Evolutionary conservation across 1,140 invertebrate genomes (phyloP), one percentile per base, ranked within the genome.

Genomic region (Trypoxylus dichotomus): DNA sequence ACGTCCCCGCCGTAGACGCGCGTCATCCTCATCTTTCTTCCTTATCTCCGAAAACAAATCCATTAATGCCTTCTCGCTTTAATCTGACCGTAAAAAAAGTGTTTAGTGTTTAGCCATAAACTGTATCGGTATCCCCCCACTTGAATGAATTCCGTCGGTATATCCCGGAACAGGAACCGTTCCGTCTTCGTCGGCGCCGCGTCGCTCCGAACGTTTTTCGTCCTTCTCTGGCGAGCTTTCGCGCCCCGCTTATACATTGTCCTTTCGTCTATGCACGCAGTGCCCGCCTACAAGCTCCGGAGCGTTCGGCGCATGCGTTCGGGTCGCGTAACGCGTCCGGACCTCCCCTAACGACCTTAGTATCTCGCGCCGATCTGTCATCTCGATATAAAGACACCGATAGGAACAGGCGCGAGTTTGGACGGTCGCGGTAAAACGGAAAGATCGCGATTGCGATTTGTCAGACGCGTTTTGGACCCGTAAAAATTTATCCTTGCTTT

Each of bases 71-170:
- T 79, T 84, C 83, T 84, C 83, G 78, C 83, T 83, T 82, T 83
- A 83, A 84, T 84, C 83, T 79, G 80, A 77, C 81, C 81, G 77
- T 83, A 83, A 85, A 85, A 83, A 85, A 85, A 85, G 80, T 84
- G 84, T 85, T 85, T 83, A 85, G 82, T 81, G 84, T 84, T 85
- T 85, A 83, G 82, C 83, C 84, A 83, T 85, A 85, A 85, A 85
- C 81, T 84, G 84, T 85, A 85, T 85, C 83, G 80, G 83, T 83
- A 84, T 84, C 80, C 82, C 80, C 81, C 80, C 82, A 80, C 81
- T 82, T 82, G 81, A 82, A 37, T 37, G 81, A 68, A 68, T 68
- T 25, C 60, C 60, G 24, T 25, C 60, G 60, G 60, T 68, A 68
- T 68, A 78, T 82, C 82, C 82, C 81, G 83, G 82, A 83, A 81